A percentile compares a stretch with the other conserved stretches of the same genome.
Conservation (phyloP, 2,797 vertebrate species). For the Corythornis leucogaster region DNA sequence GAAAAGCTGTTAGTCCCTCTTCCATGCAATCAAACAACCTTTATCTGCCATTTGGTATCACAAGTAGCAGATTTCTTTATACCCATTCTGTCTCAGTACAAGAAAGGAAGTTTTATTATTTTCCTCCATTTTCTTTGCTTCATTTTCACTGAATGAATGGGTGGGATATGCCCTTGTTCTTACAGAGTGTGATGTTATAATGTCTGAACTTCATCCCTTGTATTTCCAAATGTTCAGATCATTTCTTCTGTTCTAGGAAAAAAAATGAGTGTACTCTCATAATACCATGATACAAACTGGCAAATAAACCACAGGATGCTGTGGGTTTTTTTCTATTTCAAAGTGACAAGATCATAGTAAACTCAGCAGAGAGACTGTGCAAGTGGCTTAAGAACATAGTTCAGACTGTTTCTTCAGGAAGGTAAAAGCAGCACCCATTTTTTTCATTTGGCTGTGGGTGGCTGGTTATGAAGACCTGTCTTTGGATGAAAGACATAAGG, state of each 20-base stretch:
- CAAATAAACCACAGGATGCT: constrained; percentile 6
- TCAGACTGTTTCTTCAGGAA: neutral
- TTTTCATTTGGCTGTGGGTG: neutral
- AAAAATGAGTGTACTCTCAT: neutral
- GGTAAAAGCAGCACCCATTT: neutral
- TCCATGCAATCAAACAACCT: constrained; percentile 14
- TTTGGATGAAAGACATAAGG: neutral
- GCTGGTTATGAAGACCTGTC: neutral
- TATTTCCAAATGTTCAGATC: neutral
- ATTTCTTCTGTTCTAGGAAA: neutral
- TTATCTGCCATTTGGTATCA: neutral
- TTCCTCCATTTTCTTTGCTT: neutral
- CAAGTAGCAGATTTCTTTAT: neutral
- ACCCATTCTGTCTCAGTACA: neutral
- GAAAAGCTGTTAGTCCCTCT: constrained; percentile 33
- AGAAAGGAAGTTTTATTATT: neutral
- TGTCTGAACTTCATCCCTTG: neutral
- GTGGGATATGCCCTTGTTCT: neutral
- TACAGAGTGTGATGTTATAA: neutral
- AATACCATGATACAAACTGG: neutral
- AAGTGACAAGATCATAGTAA: neutral
- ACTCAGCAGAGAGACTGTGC: neutral
- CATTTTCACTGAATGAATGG: neutral
- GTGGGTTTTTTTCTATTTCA: neutral
- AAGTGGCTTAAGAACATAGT: neutral